A percentile compares a stretch with the other conserved stretches of the same genome.
Evolutionary conservation across 2,888 invertebrate species (phyloP).

Genomic region (Formica aserva): DNA sequence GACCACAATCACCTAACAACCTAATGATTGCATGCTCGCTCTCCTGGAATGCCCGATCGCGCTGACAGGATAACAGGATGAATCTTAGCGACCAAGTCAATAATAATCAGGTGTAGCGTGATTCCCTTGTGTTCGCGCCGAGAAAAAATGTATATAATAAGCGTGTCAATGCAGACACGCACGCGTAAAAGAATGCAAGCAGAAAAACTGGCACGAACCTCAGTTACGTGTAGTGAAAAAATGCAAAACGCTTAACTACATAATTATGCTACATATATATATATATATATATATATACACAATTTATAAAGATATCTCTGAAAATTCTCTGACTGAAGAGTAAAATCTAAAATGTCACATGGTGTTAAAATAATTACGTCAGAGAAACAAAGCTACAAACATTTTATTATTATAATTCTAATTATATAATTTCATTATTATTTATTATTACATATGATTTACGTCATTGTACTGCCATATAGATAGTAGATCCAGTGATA

Average conservation of each 20-base stretch:
- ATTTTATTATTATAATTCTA: conserved; percentile 1
- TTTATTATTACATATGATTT: neutral
- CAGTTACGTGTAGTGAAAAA: neutral
- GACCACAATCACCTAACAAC: conserved; percentile 68
- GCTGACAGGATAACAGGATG: conserved; percentile 30
- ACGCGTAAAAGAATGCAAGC: neutral
- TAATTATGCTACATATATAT: neutral
- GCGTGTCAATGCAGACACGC: conserved; percentile 39
- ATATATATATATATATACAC: neutral
- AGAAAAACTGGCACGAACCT: neutral
- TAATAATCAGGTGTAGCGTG: conserved; percentile 49
- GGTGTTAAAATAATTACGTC: neutral
- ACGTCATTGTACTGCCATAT: neutral
- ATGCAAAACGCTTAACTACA: conserved; percentile 15
- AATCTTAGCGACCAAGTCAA: conserved; percentile 38
- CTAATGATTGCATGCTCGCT: conserved; percentile 68
- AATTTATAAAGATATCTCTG: conserved; percentile 6
- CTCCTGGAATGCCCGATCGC: conserved; percentile 65
- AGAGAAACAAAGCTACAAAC: neutral
- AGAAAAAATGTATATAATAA: conserved; percentile 35
- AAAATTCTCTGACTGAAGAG: neutral
- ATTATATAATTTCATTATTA: neutral
- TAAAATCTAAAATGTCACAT: neutral
- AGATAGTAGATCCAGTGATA: neutral
- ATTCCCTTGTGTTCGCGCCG: conserved; percentile 15